These are phyloP conservation scores for Lepus europaeus DNA, from an alignment of 2,113 vertebrate species.

Conservation along the genomic window DNA sequence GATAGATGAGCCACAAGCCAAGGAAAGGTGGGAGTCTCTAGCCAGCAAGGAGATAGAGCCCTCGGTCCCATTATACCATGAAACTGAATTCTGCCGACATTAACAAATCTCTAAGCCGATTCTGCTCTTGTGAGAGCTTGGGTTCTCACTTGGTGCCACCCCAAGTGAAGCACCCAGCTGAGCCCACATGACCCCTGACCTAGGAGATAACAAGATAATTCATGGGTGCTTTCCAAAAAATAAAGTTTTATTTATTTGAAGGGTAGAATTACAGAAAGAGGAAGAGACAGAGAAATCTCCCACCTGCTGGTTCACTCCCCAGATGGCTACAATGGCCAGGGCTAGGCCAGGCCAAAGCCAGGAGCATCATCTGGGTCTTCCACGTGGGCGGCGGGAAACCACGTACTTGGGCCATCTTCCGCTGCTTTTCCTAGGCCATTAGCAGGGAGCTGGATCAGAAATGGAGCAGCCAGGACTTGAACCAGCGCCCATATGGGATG, in stretches of 20 bases:
- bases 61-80: background rate
- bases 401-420: too few relatives aligned
- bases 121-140: background rate
- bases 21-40: background rate
- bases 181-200: background rate
- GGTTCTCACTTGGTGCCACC: background rate
- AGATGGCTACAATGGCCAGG: too few relatives aligned
- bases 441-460: too few relatives aligned
- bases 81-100: background rate
- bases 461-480: too few relatives aligned
- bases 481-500: too few relatives aligned
- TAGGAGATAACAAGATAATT: background rate
- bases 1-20: background rate
- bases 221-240: background rate
- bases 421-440: too few relatives aligned
- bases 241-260: background rate
- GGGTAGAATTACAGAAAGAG: too few relatives aligned
- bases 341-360: too few relatives aligned
- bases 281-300: too few relatives aligned
- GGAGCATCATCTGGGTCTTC: too few relatives aligned
- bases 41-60: background rate
- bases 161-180: rapidly evolving
- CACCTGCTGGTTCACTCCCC: too few relatives aligned
- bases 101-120: background rate
- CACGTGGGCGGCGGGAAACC: too few relatives aligned